Conservation (phyloP, 2,113 vertebrate species). For the Trinectes maculatus region DNA sequence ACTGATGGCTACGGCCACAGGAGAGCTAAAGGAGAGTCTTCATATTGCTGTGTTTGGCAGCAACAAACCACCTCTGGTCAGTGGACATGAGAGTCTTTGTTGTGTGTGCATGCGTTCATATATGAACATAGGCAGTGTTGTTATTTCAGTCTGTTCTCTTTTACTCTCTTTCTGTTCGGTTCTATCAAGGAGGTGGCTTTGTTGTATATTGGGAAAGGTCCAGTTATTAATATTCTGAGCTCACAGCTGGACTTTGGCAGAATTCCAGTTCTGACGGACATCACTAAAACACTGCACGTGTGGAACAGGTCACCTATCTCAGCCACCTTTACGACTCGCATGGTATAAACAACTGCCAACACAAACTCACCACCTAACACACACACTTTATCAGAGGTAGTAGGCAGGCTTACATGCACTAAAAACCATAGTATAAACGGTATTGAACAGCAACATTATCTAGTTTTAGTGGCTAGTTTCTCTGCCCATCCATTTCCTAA, state of each 20-base stretch:
- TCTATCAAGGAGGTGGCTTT: slow-evolving; percentile 78
- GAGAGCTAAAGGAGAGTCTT: slow-evolving; percentile 53
- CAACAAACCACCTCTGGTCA: slow-evolving; percentile 79
- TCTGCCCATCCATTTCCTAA: neutral
- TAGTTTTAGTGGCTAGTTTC: neutral
- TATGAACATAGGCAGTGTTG: too few relatives aligned
- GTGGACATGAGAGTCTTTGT: slow-evolving; percentile 21
- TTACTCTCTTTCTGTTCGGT: neutral
- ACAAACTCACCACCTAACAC: neutral
- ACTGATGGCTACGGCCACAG: slow-evolving; percentile 75
- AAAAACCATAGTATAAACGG: too few relatives aligned
- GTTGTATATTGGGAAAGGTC: slow-evolving; percentile 82
- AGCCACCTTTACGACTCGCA: slow-evolving; percentile 77
- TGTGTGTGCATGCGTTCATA: too few relatives aligned
- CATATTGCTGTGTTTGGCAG: slow-evolving; percentile 81
- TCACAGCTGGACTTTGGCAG: slow-evolving; percentile 83
- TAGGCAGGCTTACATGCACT: neutral
- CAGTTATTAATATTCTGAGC: slow-evolving; percentile 76
- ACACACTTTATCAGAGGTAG: neutral
- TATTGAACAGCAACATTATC: neutral
- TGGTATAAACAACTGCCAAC: slow-evolving; percentile 71
- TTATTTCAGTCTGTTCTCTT: neutral
- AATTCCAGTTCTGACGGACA: slow-evolving; percentile 83
- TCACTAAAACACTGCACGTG: slow-evolving; percentile 75
- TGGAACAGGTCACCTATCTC: slow-evolving; percentile 84